phyloP scores from a whole-genome alignment of 2,797 vertebrate genomes.

The Rhynchotus rufescens region DNA sequence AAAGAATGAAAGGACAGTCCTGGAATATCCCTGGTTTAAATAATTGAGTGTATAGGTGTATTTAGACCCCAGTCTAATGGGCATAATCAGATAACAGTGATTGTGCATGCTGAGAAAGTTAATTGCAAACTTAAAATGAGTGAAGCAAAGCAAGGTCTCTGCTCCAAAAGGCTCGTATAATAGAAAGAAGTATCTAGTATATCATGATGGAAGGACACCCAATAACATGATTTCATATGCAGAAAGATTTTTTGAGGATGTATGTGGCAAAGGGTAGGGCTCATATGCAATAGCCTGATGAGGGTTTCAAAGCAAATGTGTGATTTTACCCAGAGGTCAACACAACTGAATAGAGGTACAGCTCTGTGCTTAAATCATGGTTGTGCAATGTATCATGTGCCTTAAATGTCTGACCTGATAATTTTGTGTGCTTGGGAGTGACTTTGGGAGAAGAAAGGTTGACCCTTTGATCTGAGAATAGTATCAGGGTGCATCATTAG shows the following conservation, averaged over 20 bases:
- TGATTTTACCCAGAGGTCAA: not conserved
- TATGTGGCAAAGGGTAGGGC: not conserved
- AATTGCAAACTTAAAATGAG: not conserved
- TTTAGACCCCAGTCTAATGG: not conserved
- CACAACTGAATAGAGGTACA: not conserved
- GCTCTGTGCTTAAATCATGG: not conserved
- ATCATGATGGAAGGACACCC: not conserved
- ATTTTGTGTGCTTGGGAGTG: not conserved
- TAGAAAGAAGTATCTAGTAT: not conserved
- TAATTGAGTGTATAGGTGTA: not conserved
- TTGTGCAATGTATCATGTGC: not conserved
- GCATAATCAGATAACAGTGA: not conserved
- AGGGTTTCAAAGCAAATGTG: not conserved
- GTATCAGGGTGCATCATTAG: not conserved
- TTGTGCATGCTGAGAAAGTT: not conserved
- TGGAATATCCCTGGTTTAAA: not conserved
- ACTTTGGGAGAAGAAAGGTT: not conserved
- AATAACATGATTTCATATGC: not conserved
- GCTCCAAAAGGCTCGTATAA: accelerated
- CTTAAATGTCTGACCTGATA: not conserved
- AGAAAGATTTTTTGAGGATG: not conserved
- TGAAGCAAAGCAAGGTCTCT: not conserved
- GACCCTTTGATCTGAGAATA: not conserved
- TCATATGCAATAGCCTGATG: not conserved
- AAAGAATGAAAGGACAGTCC: not conserved